These are phyloP conservation scores for Iguana delicatissima DNA, from an alignment of 2,797 vertebrate species.

Conservation along the genomic window DNA sequence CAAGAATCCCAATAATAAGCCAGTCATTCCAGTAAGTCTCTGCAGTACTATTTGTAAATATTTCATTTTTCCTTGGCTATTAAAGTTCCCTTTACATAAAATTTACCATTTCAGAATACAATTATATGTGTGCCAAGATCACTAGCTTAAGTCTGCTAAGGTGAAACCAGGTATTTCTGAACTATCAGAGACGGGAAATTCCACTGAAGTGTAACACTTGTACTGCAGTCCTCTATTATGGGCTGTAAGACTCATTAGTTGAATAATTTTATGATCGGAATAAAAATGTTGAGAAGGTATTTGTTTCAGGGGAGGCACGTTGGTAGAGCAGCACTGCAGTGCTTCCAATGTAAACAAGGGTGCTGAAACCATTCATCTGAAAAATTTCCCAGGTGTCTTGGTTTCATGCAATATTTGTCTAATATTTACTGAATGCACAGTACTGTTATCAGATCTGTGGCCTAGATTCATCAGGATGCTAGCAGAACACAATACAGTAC, in stretches of 20 bases:
- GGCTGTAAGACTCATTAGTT: too few relatives aligned
- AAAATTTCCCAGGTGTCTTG: too few relatives aligned
- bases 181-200: background rate
- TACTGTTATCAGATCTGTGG: too few relatives aligned
- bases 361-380: too few relatives aligned
- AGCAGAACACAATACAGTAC: too few relatives aligned
- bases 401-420: too few relatives aligned
- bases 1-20: background rate
- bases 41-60: slow-evolving; percentile 65
- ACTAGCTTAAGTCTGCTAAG: slow-evolving; percentile 35
- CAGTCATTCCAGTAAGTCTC: background rate
- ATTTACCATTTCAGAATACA: slow-evolving; percentile 28
- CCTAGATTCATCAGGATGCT: too few relatives aligned
- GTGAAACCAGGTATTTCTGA: background rate
- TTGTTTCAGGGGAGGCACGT: background rate
- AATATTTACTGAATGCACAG: too few relatives aligned
- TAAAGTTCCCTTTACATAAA: slow-evolving; percentile 44
- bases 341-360: too few relatives aligned
- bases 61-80: slow-evolving; percentile 45
- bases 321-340: background rate
- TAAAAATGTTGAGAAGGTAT: too few relatives aligned
- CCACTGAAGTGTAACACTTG: background rate
- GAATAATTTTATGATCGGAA: too few relatives aligned
- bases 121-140: slow-evolving; percentile 24
- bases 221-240: background rate